Percentiles rank a stretch among this genome's conserved stretches.
phyloP scores from a whole-genome alignment of 2,113 vertebrate species.

The Charina bottae region DNA sequence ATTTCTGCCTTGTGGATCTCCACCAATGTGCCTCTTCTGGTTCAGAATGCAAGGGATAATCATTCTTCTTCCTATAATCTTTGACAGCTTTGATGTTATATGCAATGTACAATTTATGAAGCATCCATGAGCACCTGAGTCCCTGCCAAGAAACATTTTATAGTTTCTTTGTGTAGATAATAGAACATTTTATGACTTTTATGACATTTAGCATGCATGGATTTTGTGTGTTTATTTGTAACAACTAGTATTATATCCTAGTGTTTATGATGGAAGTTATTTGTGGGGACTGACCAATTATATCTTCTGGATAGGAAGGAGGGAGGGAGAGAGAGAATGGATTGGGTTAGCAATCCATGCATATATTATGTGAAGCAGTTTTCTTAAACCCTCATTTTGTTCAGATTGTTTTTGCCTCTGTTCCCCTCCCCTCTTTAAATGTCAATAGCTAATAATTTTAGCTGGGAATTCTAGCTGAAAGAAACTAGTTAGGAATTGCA shows the following conservation, averaged over 20 bases:
- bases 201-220: constrained; percentile 1
- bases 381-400: neutral
- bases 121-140: neutral
- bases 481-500: too few relatives aligned
- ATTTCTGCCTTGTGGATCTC: neutral
- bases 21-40: neutral
- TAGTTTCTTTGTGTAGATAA: neutral
- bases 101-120: neutral
- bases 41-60: neutral
- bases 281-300: constrained; percentile 1
- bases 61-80: neutral
- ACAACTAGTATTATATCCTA: neutral
- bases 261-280: neutral
- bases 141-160: neutral
- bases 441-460: constrained; percentile 19
- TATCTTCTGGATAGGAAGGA: neutral
- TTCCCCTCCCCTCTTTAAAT: constrained; percentile 45
- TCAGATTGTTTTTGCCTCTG: neutral
- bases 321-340: constrained; percentile 12
- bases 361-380: rapidly evolving
- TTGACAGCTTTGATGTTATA: neutral
- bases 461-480: constrained; percentile 14
- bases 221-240: neutral
- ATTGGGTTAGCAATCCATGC: neutral
- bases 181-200: neutral